Conservation (phyloP, 1,140 invertebrate genomes). For the Chionoecetes opilio region DNA sequence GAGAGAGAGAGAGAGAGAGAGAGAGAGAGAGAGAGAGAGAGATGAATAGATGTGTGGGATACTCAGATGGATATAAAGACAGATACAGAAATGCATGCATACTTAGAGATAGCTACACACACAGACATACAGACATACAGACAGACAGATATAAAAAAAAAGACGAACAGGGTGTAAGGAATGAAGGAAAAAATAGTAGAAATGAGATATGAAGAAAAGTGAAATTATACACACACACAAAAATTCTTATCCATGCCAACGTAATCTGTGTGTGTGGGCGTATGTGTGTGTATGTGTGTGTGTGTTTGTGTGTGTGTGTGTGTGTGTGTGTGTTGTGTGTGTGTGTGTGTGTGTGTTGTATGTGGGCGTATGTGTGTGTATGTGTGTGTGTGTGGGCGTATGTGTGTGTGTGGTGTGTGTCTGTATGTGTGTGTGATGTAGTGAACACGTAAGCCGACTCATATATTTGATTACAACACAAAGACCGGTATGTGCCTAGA, state of each 20-base stretch:
- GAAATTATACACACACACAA: too few species aligned
- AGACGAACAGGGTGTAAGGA: too few species aligned
- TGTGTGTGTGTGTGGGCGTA: not conserved
- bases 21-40: slow-evolving; percentile 6
- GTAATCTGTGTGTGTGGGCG: not conserved
- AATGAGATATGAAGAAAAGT: too few species aligned
- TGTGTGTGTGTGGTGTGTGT: too few species aligned
- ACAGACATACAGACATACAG: not conserved
- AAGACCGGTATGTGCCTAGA: not conserved
- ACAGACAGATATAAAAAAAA: too few species aligned
- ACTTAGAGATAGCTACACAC: not conserved
- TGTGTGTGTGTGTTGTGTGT: slow-evolving; percentile 27
- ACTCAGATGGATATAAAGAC: not conserved
- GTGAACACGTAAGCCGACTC: not conserved
- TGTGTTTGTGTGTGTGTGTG: not conserved
- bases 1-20: slow-evolving; percentile 22
- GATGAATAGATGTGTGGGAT: not conserved
- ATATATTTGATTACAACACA: slow-evolving; percentile 21
- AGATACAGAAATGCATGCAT: not conserved
- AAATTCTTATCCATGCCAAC: too few species aligned
- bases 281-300: not conserved
- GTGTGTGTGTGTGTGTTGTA: not conserved
- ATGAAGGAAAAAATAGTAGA: too few species aligned
- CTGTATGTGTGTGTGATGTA: not conserved
- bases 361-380: slow-evolving; percentile 8